A percentile compares a stretch with the other conserved stretches of the same genome.
phyloP scores from a whole-genome alignment of 2,113 vertebrate genomes.

The Xenopus laevis region DNA sequence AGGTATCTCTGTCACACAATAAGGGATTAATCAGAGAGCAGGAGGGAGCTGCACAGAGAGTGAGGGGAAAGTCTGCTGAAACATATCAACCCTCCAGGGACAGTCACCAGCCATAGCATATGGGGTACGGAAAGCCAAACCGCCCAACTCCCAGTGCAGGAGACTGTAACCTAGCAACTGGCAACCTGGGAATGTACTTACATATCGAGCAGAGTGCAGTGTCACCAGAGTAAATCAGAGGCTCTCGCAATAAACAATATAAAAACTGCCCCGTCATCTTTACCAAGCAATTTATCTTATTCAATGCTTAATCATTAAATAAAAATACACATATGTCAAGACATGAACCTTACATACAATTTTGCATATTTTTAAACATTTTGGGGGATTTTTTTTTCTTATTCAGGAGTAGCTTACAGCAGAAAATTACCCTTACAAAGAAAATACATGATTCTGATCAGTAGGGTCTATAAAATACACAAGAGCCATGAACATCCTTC shows the following conservation, averaged over 20 bases:
- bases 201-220: conserved; percentile 61
- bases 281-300: not conserved
- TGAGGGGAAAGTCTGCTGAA: conserved; percentile 77
- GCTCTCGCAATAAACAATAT: conserved; percentile 45
- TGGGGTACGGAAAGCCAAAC: conserved; percentile 86
- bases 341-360: no score
- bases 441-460: no score
- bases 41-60: conserved; percentile 71
- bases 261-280: not conserved
- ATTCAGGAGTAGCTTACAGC: no score
- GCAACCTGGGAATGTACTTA: conserved; percentile 65
- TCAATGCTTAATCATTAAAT: no score
- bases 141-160: conserved; percentile 77
- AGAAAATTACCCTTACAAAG: no score
- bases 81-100: conserved; percentile 93
- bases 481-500: no score
- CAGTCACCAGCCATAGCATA: conserved; percentile 86
- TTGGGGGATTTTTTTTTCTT: no score
- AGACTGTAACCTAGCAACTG: conserved; percentile 85
- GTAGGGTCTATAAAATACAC: no score
- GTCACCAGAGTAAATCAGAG: conserved; percentile 47
- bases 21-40: conserved; percentile 82
- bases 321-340: no score
- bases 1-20: conserved; percentile 57
- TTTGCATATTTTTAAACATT: no score